phyloP scores from a whole-genome alignment of 2,888 invertebrate species.

The Eudasyphora cyanicolor region DNA sequence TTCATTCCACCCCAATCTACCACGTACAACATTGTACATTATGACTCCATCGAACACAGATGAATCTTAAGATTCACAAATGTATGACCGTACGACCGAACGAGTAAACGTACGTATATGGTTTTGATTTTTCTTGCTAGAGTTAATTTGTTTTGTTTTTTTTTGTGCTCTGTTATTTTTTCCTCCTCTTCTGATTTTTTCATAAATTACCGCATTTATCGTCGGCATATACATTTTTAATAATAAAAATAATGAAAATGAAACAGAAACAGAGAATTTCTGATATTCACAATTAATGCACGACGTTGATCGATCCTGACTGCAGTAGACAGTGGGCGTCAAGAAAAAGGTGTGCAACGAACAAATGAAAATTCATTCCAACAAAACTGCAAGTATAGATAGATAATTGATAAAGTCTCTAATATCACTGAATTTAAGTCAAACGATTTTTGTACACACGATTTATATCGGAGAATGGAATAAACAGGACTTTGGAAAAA shows the following conservation, averaged over 20 bases:
- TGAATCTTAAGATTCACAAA: background rate
- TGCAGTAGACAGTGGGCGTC: background rate
- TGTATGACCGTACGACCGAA: background rate
- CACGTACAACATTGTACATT: too few relatives aligned
- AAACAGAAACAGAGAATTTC: conserved; percentile 11
- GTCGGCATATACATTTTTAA: conserved; percentile 21
- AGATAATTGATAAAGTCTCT: too few relatives aligned
- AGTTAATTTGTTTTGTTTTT: background rate
- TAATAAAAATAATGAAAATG: conserved; percentile 31
- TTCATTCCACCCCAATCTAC: too few relatives aligned
- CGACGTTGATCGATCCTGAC: background rate
- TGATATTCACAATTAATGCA: conserved; percentile 18
- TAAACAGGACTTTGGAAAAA: too few relatives aligned
- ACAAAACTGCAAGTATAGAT: too few relatives aligned
- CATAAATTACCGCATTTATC: conserved; percentile 23
- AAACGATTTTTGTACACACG: too few relatives aligned
- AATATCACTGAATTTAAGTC: too few relatives aligned
- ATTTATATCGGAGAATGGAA: too few relatives aligned
- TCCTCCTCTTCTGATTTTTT: background rate
- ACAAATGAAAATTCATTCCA: background rate
- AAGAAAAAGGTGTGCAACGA: background rate
- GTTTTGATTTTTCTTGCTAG: conserved; percentile 5
- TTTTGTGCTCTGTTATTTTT: background rate
- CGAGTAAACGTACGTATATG: background rate
- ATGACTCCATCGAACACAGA: background rate